phyloP scores from a whole-genome alignment of 2,113 vertebrate genomes.

The Hipposideros armiger region DNA sequence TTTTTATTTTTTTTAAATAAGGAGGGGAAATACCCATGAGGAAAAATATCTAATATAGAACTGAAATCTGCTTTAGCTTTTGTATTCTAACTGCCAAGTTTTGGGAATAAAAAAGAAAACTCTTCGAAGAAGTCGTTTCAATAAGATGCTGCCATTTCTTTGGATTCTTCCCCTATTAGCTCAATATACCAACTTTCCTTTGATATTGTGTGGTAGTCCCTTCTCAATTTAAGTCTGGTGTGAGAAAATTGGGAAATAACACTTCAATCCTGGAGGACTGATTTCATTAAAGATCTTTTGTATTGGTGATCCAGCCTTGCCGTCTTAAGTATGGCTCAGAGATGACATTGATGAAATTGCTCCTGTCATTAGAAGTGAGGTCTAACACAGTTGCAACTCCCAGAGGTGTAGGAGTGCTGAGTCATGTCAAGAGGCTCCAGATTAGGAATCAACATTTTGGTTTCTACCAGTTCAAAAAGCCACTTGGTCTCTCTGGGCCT shows the following conservation, averaged over 20 bases:
- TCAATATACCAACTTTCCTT: constrained; percentile 5
- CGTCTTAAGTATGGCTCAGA: neutral
- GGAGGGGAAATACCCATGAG: neutral
- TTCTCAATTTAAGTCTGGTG: constrained; percentile 36
- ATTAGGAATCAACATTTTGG: constrained; percentile 1
- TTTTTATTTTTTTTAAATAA: neutral
- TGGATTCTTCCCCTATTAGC: neutral
- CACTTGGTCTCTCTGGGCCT: neutral
- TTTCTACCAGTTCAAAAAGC: neutral
- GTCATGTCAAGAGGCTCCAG: neutral
- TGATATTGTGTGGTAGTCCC: neutral
- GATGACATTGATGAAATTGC: constrained; percentile 54
- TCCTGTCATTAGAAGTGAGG: constrained; percentile 31
- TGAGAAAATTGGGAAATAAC: constrained; percentile 63
- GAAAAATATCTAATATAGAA: neutral
- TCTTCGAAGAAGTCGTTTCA: neutral
- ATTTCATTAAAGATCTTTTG: constrained; percentile 66
- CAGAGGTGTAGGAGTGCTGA: neutral
- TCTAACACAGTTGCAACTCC: neutral
- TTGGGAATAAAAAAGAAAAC: neutral
- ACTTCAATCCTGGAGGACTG: constrained; percentile 56
- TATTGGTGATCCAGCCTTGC: constrained; percentile 17
- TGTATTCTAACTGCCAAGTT: neutral
- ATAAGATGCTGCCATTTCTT: neutral
- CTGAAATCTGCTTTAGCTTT: neutral